Conservation (phyloP, 2,113 vertebrate species). For the Oostethus manadensis region DNA sequence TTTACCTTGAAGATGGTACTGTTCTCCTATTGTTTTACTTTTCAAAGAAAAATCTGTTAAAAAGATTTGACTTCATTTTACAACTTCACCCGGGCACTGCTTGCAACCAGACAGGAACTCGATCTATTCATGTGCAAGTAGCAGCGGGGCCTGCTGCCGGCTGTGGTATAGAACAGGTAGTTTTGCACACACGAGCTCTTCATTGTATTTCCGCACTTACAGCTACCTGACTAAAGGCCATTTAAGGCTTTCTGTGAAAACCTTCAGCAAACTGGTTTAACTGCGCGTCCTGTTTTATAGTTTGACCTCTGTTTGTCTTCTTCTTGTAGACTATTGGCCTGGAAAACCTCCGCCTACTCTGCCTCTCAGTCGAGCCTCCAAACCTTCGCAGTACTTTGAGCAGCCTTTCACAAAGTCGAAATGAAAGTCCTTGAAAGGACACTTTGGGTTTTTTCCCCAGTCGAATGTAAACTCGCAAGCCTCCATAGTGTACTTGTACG, state of each 20-base stretch:
- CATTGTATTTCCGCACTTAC: slow-evolving; percentile 28
- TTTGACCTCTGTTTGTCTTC: slow-evolving; percentile 1
- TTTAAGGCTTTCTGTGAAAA: slow-evolving; percentile 15
- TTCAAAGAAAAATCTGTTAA: slow-evolving; percentile 9
- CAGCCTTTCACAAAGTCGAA: neutral
- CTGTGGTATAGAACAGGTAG: slow-evolving; percentile 32
- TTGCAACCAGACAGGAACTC: slow-evolving; percentile 17
- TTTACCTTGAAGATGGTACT: no score
- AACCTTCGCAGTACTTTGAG: neutral
- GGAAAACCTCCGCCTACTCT: slow-evolving; percentile 6
- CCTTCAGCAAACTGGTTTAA: no score
- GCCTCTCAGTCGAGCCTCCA: neutral
- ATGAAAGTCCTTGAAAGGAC: slow-evolving; percentile 9
- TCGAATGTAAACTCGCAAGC: slow-evolving; percentile 16
- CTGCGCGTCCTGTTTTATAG: neutral
- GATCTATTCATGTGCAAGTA: slow-evolving; percentile 30
- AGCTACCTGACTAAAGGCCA: slow-evolving; percentile 16
- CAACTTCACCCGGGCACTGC: slow-evolving; percentile 14
- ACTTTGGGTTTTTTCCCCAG: neutral
- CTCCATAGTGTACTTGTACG: slow-evolving; percentile 11
- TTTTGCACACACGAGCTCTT: slow-evolving; percentile 27
- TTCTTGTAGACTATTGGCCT: slow-evolving; percentile 21
- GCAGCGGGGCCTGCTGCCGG: slow-evolving; percentile 23
- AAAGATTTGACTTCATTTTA: slow-evolving; percentile 32
- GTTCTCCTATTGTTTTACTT: no score